These are phyloP conservation scores for Isurus oxyrinchus DNA, from an alignment of 2,113 vertebrate species.

Conservation along the genomic window DNA sequence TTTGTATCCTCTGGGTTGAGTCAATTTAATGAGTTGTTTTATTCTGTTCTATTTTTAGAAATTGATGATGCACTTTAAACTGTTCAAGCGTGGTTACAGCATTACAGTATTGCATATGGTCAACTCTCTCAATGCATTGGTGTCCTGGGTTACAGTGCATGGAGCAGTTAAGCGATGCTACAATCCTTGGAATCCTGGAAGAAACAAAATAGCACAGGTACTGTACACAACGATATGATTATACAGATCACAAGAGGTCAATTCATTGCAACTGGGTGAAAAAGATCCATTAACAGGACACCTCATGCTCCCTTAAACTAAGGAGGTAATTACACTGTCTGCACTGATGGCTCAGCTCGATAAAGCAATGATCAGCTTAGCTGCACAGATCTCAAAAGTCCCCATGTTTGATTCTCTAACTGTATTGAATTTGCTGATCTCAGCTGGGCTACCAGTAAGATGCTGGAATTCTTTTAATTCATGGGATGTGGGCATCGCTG, in stretches of 20 bases:
- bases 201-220: slow-evolving; percentile 33
- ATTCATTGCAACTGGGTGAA: slow-evolving; percentile 9
- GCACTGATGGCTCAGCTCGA: neutral
- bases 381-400: neutral
- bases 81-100: slow-evolving; percentile 4
- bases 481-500: neutral
- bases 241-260: neutral
- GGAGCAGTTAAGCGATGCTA: neutral
- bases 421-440: neutral
- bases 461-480: neutral
- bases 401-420: neutral
- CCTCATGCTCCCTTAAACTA: neutral
- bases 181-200: neutral
- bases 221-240: neutral
- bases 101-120: neutral
- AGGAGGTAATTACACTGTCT: neutral
- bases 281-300: neutral
- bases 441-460: neutral
- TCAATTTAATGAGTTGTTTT: slow-evolving; percentile 23
- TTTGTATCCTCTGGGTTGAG: slow-evolving; percentile 29
- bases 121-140: neutral
- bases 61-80: slow-evolving; percentile 33
- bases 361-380: neutral
- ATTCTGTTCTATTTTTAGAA: slow-evolving; percentile 18
- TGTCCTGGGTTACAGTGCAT: neutral